Evolutionary conservation across 1,140 invertebrate species (phyloP).

Genomic region (Aphis gossypii): DNA sequence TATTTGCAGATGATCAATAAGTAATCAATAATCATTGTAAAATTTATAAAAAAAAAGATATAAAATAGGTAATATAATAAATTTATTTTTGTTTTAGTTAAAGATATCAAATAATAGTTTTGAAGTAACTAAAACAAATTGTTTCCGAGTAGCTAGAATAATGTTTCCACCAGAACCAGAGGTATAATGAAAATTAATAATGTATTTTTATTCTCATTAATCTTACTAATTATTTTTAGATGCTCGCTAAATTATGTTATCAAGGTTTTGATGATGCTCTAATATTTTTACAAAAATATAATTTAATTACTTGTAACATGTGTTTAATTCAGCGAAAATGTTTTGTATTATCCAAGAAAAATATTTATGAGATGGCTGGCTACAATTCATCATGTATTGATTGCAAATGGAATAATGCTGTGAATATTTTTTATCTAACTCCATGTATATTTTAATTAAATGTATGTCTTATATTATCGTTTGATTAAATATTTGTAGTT

Average conservation of each 20-base stretch:
- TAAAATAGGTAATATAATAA: not conserved
- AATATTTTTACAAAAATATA: constrained; percentile 89
- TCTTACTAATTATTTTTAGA: constrained; percentile 63
- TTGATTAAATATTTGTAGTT: constrained; percentile 69
- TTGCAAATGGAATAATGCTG: constrained; percentile 74
- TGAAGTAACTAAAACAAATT: constrained; percentile 89
- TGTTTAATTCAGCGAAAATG: constrained; percentile 85
- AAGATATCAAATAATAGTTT: constrained; percentile 95
- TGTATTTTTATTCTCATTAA: constrained; percentile 1
- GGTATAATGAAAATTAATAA: constrained; percentile 65
- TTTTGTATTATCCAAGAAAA: constrained; percentile 68
- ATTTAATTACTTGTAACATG: constrained; percentile 84
- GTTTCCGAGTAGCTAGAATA: constrained; percentile 89
- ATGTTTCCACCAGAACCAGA: constrained; percentile 95
- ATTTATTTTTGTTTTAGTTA: constrained; percentile 69
- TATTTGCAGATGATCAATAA: not conserved
- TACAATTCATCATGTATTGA: constrained; percentile 84
- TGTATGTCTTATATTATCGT: not conserved
- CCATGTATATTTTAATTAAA: not conserved
- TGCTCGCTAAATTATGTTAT: constrained; percentile 91
- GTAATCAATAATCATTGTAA: not conserved
- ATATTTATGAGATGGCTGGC: constrained; percentile 73
- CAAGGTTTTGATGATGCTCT: constrained; percentile 97
- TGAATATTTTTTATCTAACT: constrained; percentile 25
- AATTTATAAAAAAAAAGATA: not conserved